Conservation (phyloP, 2,113 vertebrate genomes). For the Gadus chalcogrammus region DNA sequence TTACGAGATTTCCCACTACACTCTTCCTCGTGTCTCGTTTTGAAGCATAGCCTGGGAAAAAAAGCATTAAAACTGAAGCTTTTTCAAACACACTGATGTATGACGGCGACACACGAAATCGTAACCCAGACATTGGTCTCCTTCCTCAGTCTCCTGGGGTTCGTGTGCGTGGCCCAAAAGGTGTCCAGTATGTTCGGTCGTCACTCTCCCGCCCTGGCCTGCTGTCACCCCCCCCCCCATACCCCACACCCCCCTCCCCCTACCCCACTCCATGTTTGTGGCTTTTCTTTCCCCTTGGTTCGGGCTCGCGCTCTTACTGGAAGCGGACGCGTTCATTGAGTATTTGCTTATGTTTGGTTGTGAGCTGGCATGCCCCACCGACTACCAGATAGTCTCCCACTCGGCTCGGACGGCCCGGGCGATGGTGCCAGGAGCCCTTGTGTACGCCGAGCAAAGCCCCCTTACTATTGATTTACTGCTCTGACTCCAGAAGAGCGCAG, state of each 20-base stretch:
- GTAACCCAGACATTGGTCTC: too few species aligned
- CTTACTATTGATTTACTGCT: constrained; percentile 52
- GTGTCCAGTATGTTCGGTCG: constrained; percentile 65
- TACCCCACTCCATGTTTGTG: constrained; percentile 38
- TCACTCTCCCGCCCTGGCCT: constrained; percentile 49
- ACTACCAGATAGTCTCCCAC: constrained; percentile 43
- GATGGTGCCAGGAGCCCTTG: constrained; percentile 42
- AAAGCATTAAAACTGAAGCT: too few species aligned
- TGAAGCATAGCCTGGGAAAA: too few species aligned
- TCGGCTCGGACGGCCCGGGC: constrained; percentile 34
- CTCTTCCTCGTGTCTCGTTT: too few species aligned
- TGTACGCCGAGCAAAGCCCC: constrained; percentile 42
- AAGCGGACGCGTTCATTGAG: constrained; percentile 54
- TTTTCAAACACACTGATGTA: too few species aligned
- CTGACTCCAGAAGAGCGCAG: constrained; percentile 9
- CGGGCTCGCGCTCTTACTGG: constrained; percentile 62
- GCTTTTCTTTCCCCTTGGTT: constrained; percentile 59
- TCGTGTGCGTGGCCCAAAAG: constrained; percentile 49
- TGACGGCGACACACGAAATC: too few species aligned
- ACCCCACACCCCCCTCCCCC: too few species aligned
- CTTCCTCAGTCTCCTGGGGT: constrained; percentile 49
- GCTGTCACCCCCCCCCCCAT: constrained; percentile 41
- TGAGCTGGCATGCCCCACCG: constrained; percentile 52
- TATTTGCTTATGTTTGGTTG: constrained; percentile 64
- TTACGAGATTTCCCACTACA: too few species aligned